A percentile compares a stretch with the other conserved stretches of the same genome.
Conservation (phyloP, 2,888 invertebrate genomes). For the Ectemnius continuus region DNA sequence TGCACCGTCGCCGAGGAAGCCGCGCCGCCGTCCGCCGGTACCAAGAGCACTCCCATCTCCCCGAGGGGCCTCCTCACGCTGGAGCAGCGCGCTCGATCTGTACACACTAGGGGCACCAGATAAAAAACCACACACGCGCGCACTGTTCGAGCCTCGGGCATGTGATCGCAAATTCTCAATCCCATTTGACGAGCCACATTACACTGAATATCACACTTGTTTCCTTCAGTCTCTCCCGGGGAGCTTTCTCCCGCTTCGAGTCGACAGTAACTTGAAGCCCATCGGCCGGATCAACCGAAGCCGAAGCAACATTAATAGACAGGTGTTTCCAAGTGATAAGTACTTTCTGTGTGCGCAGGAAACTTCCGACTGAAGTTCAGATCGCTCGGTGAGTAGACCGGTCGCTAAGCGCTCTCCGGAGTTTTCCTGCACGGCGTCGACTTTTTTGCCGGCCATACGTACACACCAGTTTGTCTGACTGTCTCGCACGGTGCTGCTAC, state of each 20-base stretch:
- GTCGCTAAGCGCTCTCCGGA: no score
- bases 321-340: no score
- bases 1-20: constrained; percentile 46
- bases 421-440: no score
- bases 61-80: constrained; percentile 5
- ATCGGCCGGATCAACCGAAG: no score
- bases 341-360: no score
- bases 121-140: constrained; percentile 9
- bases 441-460: no score
- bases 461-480: neutral
- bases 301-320: no score
- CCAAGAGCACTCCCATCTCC: constrained; percentile 75
- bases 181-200: no score
- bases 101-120: neutral
- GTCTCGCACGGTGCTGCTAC: constrained; percentile 11
- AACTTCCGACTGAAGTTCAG: no score
- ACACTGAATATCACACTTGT: constrained; percentile 5
- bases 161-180: no score
- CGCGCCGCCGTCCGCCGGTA: constrained; percentile 67
- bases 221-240: neutral
- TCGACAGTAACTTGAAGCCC: no score
- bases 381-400: no score
- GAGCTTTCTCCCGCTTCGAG: neutral
- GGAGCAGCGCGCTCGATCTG: neutral
- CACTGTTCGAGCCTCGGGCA: neutral